Conservation (phyloP, 2,113 vertebrate species). For the Patagioenas fasciata region DNA sequence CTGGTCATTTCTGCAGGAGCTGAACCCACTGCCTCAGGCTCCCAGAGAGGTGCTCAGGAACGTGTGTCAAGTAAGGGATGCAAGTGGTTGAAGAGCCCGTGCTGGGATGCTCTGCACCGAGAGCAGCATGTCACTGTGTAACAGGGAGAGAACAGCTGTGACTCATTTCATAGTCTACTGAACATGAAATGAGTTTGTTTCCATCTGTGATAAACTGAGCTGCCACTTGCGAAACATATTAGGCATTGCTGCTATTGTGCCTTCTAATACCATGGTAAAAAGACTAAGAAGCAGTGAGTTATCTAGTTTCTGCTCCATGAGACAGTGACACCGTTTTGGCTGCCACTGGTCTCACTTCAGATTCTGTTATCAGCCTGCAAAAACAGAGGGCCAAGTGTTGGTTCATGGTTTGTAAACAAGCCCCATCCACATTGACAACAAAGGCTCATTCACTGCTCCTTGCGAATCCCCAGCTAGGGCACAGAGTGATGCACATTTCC, state of each 20-base stretch:
- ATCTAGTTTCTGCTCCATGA: not conserved
- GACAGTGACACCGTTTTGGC: not conserved
- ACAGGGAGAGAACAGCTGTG: conserved; percentile 10
- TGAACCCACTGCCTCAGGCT: not conserved
- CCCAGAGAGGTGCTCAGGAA: not conserved
- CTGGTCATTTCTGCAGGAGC: not conserved
- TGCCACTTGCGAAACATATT: not conserved
- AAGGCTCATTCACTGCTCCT: not conserved
- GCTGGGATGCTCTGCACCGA: not conserved
- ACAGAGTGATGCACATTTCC: not conserved
- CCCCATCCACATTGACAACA: not conserved
- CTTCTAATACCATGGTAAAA: not conserved
- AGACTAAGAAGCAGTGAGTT: not conserved
- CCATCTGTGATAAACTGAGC: not conserved
- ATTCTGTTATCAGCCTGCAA: not conserved
- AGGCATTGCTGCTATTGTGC: not conserved
- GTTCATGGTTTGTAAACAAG: not conserved
- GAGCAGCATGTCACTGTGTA: not conserved
- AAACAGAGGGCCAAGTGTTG: not conserved
- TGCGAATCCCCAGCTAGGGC: not conserved
- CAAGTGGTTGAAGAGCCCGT: not conserved
- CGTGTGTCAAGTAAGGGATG: fast-evolving
- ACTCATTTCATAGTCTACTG: conserved; percentile 34
- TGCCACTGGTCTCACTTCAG: not conserved
- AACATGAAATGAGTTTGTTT: conserved; percentile 49